Base-by-base conservation (phyloP, 2,113 vertebrate genomes). In the Perognathus longimembris region DNA sequence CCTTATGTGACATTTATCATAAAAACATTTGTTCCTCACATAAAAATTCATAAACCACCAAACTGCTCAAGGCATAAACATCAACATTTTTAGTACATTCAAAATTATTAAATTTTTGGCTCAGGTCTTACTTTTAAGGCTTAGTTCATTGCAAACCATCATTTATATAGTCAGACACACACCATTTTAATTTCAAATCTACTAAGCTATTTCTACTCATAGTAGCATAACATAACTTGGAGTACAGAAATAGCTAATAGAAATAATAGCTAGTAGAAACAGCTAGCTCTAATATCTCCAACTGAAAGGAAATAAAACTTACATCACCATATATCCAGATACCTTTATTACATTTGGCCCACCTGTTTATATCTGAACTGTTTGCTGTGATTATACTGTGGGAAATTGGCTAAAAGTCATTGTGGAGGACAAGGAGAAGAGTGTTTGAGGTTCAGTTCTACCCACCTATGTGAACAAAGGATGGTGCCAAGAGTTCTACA, bases 1-100 rank as follows among this genome's bases (percentile, higher is more conserved):
- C 69, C 17, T 86, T 84, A 91, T 92, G 79, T 92, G 45, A 80
- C 15, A 81, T 90, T 95, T 91, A 30, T 87, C 63, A 83, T 86
- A 75, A 94, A 92, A 67, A 70, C 22, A 77, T 73, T 92, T 80
- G 24, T 76, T 79, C 34, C 26, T 80, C 79, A 67, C 32, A 79
- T 74, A 66, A 61, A 81, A 87, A 75, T 88, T 76, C 7, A 61
- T 38, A 79, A 14, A 75, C n/a, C 15, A 57, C 30, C 10, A 71
- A 18, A 88, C 40, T 76, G 30, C 57, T 70, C 77, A 81, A 5
- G 78, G 26, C 7, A 70, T n/a, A 78, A 86, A 73, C 12, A 32
- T 20, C 21, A 59, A 70, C 88, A 87, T 20, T 83, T 89, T 57
- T 20, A 59, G 30, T 36, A 82, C 82, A 82, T 67, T 89, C 30